Evolutionary conservation across 2,888 invertebrate genomes (phyloP).

Genomic region (Cosmia pyralina): DNA sequence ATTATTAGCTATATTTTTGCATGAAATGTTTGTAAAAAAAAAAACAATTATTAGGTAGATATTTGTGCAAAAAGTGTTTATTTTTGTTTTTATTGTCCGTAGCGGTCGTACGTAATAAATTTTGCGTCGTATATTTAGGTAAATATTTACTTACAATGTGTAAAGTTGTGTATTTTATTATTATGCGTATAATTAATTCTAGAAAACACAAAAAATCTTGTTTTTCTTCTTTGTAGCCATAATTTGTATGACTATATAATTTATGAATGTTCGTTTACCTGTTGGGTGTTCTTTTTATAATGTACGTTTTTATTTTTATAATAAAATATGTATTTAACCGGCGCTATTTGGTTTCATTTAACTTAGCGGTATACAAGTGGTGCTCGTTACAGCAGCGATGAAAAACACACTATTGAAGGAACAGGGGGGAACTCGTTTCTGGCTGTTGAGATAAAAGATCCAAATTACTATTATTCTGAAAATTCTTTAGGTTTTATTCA

Average conservation of each 20-base stretch:
- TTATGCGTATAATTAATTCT: background rate
- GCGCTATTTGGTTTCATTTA: background rate
- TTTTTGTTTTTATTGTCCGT: background rate
- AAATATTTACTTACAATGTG: background rate
- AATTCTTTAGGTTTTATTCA: background rate
- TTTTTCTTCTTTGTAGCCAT: background rate
- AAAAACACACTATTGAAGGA: background rate
- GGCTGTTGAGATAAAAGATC: background rate
- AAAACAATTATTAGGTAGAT: background rate
- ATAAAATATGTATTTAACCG: constrained; percentile 2
- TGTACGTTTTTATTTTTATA: background rate
- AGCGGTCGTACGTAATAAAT: background rate
- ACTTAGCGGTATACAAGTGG: background rate
- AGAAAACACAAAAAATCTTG: background rate
- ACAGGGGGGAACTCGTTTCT: background rate
- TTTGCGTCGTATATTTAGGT: no score
- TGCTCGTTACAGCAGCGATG: background rate
- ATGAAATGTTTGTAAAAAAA: no score
- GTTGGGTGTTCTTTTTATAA: constrained; percentile 8
- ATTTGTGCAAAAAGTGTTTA: background rate
- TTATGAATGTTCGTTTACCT: background rate
- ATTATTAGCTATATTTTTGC: no score
- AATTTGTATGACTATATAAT: constrained; percentile 1
- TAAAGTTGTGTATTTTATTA: background rate
- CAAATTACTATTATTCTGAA: background rate